phyloP scores from a whole-genome alignment of 2,797 vertebrate species.

The Garrulus glandarius region DNA sequence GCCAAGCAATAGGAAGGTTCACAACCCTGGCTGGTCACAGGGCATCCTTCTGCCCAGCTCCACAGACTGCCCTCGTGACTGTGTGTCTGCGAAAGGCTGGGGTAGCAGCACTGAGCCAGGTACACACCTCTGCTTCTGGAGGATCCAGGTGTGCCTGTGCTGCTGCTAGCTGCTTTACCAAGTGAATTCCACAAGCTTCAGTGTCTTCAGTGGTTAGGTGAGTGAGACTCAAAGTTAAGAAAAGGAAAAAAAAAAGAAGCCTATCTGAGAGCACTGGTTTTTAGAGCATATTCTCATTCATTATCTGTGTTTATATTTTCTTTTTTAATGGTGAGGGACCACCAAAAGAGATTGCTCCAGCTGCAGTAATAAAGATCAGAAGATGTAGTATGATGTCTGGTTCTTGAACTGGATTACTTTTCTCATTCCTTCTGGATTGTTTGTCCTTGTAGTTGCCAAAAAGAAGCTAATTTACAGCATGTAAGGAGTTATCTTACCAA shows the following conservation, averaged over 20 bases:
- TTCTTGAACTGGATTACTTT: background rate
- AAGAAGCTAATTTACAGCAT: background rate
- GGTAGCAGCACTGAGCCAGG: background rate
- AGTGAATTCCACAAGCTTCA: background rate
- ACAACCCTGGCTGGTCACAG: background rate
- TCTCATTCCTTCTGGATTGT: background rate
- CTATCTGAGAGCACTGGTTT: background rate
- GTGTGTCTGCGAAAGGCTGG: background rate
- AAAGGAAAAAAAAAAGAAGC: fast-evolving
- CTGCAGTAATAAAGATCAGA: background rate
- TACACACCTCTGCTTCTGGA: background rate
- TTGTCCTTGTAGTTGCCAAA: background rate
- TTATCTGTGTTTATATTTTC: background rate
- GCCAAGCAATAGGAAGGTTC: background rate
- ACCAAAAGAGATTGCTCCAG: background rate
- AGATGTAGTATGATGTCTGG: background rate
- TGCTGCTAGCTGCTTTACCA: background rate
- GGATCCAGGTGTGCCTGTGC: background rate
- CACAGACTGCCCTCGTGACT: background rate
- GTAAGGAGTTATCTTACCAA: background rate
- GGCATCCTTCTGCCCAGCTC: background rate
- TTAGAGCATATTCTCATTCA: background rate
- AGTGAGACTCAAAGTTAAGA: background rate
- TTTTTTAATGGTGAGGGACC: background rate
- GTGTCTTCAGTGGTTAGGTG: background rate